Base-by-base conservation (phyloP, 2,797 vertebrate species). In the Yasuhikotakia modesta region DNA sequence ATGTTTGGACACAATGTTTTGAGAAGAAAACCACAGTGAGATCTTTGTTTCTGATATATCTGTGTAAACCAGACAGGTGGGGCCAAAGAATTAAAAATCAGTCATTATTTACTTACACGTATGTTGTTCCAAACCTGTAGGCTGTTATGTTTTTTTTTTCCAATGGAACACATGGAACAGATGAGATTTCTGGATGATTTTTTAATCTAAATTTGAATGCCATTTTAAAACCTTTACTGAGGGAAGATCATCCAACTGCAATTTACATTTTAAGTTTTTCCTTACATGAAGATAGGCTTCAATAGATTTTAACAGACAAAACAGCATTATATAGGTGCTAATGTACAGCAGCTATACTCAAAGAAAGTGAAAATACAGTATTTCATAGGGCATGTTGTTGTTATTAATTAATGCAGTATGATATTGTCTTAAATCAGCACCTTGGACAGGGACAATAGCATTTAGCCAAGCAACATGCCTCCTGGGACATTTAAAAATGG, bases 381-480 rank as follows among this genome's bases (percentile, higher is more conserved):
- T 43, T 27, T 5, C 57, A 22, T 12, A 53, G 27, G 19, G 53
- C 19, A 43, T 17, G 58, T 19, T n/a, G 27, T 52, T 43, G 39
- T 27, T 19, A 27, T n/a, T 12, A 32, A n/a, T 57, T 16, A 68
- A 27, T 16, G 71, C 22, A 65, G 19, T 45, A 79, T 52, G 55
- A 67, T 21, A 7, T 48, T 52, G 73, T 45, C 61, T 78, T 2
- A 50, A 69, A 74, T 90, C 87, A 80, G 88, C 81, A 92, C 87
- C 87, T 88, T 90, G 89, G 90, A 90, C 85, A 89, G 87, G 66
- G 83, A 79, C 86, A 83, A 73, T 79, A 84, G 73, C 75, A 75
- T 35, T 22, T 55, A 68, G 53, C 64, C 60, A 73, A 77, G 55
- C 22, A 45, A 35, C 73, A 79, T 76, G 63, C 39, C 82, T 82